Evolutionary conservation across 1,140 invertebrate species (phyloP), one percentile per base, ranked within the genome.

Genomic region (Dolichoris vasculosae): DNA sequence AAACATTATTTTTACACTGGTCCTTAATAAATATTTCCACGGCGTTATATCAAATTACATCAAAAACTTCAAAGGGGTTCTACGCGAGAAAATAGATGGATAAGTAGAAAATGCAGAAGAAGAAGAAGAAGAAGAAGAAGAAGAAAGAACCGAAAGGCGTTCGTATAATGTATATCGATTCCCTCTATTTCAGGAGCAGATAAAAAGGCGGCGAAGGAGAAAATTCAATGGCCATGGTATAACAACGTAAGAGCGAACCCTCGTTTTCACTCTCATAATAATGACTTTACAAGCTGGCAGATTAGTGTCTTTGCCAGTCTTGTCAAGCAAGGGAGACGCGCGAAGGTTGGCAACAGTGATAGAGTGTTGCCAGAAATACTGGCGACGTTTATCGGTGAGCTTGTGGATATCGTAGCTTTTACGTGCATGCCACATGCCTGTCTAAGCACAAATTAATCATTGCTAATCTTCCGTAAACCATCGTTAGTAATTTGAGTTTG

Each of bases 391-490:
- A 43, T 73, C 35, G 30, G 63, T 35, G 15, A 67, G 9, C 30
- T 35, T 15, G 13, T 17, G 63, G 32, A n/a, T 8, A 15, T 17
- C n/a, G 4, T 30, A 23, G n/a, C 32, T 35, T 67, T 67, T 11
- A 67, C 30, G 30, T 23, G 63, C 63, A 67, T 64, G 51, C 6
- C 51, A 55, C 20, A 17, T 55, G 51, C 51, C 59, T 30, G n/a
- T 30, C n/a, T 64, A 64, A 64, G 59, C 59, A 64, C 6, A 30
- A 64, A 64, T 64, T 64, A 64, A 64, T 64, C 59, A 64, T 64
- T 64, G 23, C 59, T 64, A 64, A 64, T 67, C 9, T 67, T 35
- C 11, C 9, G 8, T 1, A 13, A 0, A 11, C 2, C 7, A 13
- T 8, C 11, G 1, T 23, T 17, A 11, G 20, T 9, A 23, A 13